Percentiles rank a stretch among this genome's conserved stretches.
Conservation (phyloP, 2,113 vertebrate genomes). For the Scomber scombrus region DNA sequence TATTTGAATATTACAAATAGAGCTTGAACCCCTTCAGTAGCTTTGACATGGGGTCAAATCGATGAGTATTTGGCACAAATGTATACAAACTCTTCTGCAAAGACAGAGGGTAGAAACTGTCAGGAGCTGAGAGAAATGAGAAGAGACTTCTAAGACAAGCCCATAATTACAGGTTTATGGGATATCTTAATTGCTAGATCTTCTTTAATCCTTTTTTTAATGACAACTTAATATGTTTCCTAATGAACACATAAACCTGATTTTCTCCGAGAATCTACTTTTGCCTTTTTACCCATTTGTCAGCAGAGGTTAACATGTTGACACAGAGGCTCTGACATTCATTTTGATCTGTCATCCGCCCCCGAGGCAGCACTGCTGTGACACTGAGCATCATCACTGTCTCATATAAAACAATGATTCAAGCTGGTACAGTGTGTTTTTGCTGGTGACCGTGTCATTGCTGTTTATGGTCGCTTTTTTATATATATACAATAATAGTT, state of each 20-base stretch:
- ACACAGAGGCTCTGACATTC: slow-evolving; percentile 43
- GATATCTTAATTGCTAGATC: background rate
- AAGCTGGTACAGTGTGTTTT: slow-evolving; percentile 27
- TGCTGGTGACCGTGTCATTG: slow-evolving; percentile 30
- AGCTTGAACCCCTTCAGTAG: background rate
- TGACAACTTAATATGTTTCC: background rate
- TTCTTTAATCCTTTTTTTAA: slow-evolving; percentile 11
- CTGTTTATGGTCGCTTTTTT: slow-evolving; percentile 17
- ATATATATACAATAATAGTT: background rate
- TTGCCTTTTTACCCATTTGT: slow-evolving; percentile 36
- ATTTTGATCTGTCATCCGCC: slow-evolving; percentile 41
- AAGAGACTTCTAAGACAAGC: background rate
- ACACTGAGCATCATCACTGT: slow-evolving; percentile 30
- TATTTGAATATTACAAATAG: slow-evolving; percentile 9
- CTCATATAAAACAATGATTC: slow-evolving; percentile 21
- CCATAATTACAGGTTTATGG: slow-evolving; percentile 13
- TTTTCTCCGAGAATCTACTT: slow-evolving; percentile 7
- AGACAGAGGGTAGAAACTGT: background rate
- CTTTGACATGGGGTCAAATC: slow-evolving; percentile 3
- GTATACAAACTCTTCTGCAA: background rate
- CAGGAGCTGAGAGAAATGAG: background rate
- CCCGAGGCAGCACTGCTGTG: slow-evolving; percentile 24
- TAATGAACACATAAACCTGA: background rate
- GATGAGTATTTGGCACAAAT: slow-evolving; percentile 6
- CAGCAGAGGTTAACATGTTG: slow-evolving; percentile 50